Evolutionary conservation across 2,888 invertebrate genomes (phyloP).

Genomic region (Glaucopsyche alexis): DNA sequence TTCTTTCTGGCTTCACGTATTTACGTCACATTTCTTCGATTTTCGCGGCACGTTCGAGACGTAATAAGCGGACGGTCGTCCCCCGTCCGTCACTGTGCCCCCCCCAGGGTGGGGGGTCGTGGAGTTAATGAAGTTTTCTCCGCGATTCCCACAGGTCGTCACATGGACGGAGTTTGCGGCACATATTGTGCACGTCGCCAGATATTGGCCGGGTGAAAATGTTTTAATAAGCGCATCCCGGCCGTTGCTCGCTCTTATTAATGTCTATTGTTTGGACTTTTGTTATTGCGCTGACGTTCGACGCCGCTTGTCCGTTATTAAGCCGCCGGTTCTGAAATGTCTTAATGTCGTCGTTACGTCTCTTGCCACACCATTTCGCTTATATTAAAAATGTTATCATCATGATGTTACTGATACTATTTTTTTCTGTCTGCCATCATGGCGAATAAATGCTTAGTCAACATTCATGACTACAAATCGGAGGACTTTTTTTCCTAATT

Average conservation of each 20-base stretch:
- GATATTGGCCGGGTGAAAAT: slow-evolving; percentile 75
- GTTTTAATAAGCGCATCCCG: slow-evolving; percentile 79
- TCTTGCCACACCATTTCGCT: slow-evolving; percentile 30
- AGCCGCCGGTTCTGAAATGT: slow-evolving; percentile 32
- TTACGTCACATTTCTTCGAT: slow-evolving; percentile 79
- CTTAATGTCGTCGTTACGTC: slow-evolving; percentile 31
- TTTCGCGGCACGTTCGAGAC: slow-evolving; percentile 77
- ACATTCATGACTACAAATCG: not conserved
- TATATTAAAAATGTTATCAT: slow-evolving; percentile 28
- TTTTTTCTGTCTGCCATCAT: not conserved
- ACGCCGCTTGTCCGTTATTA: slow-evolving; percentile 41
- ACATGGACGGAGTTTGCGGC: slow-evolving; percentile 74
- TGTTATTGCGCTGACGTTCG: slow-evolving; percentile 65
- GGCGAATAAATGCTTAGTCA: not conserved
- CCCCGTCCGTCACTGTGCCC: slow-evolving; percentile 60
- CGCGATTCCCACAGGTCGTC: slow-evolving; percentile 80
- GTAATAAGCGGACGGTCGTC: slow-evolving; percentile 74
- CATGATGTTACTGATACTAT: not conserved
- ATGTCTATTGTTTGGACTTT: slow-evolving; percentile 78
- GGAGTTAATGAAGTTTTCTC: slow-evolving; percentile 81
- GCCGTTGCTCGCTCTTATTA: slow-evolving; percentile 69
- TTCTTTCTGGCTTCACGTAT: slow-evolving; percentile 70
- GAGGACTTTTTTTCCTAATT: not conserved
- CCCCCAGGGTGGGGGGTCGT: slow-evolving; percentile 54
- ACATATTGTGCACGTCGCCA: slow-evolving; percentile 76